These are phyloP conservation scores for Sciurus vulgaris DNA, from an alignment of 2,797 vertebrate species.

Conservation along the genomic window DNA sequence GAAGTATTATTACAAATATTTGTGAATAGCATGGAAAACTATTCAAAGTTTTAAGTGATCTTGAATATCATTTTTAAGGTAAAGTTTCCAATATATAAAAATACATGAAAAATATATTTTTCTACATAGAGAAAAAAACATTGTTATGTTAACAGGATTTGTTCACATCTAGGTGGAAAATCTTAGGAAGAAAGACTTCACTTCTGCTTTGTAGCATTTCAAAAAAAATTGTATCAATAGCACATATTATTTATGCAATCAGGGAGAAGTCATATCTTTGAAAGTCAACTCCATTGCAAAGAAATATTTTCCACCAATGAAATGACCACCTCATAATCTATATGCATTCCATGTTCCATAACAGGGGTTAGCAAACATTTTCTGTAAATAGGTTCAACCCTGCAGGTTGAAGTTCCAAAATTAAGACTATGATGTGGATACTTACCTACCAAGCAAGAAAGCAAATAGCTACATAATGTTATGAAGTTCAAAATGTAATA, in stretches of 20 bases:
- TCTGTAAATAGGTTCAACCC: background rate
- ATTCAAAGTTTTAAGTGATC: background rate
- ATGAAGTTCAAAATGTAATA: background rate
- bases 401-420: background rate
- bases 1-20: background rate
- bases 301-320: background rate
- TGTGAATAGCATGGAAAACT: background rate
- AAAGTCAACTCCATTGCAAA: background rate
- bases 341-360: background rate
- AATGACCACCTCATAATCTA: background rate
- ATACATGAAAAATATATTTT: background rate
- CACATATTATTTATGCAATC: background rate
- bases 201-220: background rate
- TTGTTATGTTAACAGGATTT: background rate
- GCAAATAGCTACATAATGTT: too few relatives aligned
- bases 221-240: background rate
- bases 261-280: background rate
- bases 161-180: background rate
- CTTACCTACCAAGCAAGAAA: background rate
- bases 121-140: background rate
- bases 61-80: background rate
- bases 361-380: background rate
- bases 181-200: background rate
- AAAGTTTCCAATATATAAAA: background rate
- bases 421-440: background rate